Evolutionary conservation across 2,888 invertebrate genomes (phyloP).

Genomic region (Diploptera punctata): DNA sequence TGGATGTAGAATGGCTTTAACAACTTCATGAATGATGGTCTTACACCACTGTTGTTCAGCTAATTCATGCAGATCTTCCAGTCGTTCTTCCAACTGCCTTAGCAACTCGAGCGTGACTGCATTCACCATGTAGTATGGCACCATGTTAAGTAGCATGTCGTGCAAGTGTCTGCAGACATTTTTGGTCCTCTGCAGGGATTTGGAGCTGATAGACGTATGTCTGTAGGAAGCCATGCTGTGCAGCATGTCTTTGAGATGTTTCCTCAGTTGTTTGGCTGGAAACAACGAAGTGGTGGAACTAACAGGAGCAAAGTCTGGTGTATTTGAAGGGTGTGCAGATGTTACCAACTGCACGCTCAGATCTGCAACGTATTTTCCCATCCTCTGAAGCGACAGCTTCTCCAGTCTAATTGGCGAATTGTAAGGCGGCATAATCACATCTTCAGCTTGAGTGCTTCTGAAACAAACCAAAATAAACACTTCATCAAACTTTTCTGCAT

Average conservation of each 20-base stretch:
- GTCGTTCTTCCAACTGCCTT: not conserved
- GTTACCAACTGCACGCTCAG: not conserved
- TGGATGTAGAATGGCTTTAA: not conserved
- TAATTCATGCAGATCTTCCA: not conserved
- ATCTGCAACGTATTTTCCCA: not conserved
- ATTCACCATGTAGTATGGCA: conserved; percentile 5
- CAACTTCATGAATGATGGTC: not conserved
- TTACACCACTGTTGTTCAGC: not conserved
- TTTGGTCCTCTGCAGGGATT: not conserved
- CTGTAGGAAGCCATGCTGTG: not conserved
- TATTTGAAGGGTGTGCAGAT: not conserved
- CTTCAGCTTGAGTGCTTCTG: too few species aligned
- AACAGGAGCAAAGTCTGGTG: not conserved
- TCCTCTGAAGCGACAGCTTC: not conserved
- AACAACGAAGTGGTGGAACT: not conserved
- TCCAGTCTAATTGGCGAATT: not conserved
- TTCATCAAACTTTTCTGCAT: too few species aligned
- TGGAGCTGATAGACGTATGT: not conserved
- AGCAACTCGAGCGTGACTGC: not conserved
- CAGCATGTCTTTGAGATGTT: conserved; percentile 1
- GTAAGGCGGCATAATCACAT: conserved; percentile 4
- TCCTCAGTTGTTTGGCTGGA: not conserved
- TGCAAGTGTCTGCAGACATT: not conserved
- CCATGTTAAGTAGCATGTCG: not conserved
- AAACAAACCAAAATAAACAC: too few species aligned